phyloP scores from a whole-genome alignment of 2,888 invertebrate genomes.

The Bruchidius siliquastri region DNA sequence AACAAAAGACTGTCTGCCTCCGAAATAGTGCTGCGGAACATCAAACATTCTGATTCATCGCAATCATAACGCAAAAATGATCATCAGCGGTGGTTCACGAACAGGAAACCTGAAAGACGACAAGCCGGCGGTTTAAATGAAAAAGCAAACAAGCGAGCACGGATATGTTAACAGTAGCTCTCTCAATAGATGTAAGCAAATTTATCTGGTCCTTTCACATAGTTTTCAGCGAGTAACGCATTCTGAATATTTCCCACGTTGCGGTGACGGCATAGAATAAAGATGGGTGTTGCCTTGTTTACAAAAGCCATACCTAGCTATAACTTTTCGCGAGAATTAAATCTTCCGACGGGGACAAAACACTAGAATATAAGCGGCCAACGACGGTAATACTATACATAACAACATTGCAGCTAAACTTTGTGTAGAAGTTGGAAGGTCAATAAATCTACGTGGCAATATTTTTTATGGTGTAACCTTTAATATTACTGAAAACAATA shows the following conservation, averaged over 20 bases:
- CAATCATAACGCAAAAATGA: background rate
- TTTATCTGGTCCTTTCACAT: conserved; percentile 6
- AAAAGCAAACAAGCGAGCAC: conserved; percentile 1
- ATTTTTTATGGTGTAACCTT: no score
- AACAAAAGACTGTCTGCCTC: background rate
- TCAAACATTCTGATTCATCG: background rate
- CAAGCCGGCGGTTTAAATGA: conserved; percentile 1
- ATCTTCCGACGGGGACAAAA: background rate
- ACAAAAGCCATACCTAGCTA: conserved; percentile 4
- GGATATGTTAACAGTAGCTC: conserved; percentile 2
- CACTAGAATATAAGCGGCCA: background rate
- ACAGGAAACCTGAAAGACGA: conserved; percentile 1
- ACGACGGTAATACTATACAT: no score
- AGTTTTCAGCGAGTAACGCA: background rate
- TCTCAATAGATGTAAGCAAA: conserved; percentile 3
- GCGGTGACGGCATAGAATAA: background rate
- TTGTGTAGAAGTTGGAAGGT: no score
- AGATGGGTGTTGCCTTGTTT: conserved; percentile 3
- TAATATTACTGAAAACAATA: no score
- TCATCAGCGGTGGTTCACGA: conserved; percentile 4
- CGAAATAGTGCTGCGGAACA: background rate
- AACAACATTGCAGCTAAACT: no score
- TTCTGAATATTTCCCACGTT: conserved; percentile 4
- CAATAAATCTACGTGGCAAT: no score
- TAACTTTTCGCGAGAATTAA: conserved; percentile 1